These are phyloP conservation scores for Toxotes jaculatrix DNA, from an alignment of 2,113 vertebrate genomes.

Conservation along the genomic window DNA sequence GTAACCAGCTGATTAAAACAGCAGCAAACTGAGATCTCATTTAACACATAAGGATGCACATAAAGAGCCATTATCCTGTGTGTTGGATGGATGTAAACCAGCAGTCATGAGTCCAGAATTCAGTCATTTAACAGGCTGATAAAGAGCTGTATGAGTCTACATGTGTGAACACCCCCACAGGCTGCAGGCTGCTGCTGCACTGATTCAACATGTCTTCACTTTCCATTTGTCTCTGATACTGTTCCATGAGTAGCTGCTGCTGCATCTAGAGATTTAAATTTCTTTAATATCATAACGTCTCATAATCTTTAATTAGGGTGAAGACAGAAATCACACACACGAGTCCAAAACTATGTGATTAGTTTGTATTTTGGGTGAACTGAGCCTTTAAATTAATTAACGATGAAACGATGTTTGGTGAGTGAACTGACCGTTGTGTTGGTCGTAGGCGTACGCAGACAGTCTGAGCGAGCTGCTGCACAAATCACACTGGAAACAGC, in stretches of 20 bases:
- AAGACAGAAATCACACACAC: background rate
- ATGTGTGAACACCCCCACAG: background rate
- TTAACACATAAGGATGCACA: no score
- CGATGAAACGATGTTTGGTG: background rate
- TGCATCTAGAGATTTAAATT: no score
- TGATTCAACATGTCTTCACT: background rate
- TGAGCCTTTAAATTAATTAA: background rate
- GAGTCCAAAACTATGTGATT: no score
- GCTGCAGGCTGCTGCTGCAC: background rate
- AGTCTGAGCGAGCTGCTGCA: slow-evolving; percentile 87
- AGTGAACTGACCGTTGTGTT: slow-evolving; percentile 82
- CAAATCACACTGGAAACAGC: slow-evolving; percentile 93
- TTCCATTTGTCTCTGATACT: background rate
- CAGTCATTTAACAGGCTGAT: background rate
- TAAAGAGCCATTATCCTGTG: no score
- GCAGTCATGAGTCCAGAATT: slow-evolving; percentile 9
- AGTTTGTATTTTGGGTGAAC: background rate
- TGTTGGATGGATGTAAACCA: no score
- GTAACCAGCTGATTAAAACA: no score
- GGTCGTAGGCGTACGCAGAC: slow-evolving; percentile 88
- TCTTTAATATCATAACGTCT: no score
- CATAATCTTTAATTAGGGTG: no score
- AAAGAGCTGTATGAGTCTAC: background rate
- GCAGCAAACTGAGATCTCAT: no score
- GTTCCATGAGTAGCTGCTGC: background rate